These are phyloP conservation scores for human DNA, from an alignment of 2,113 vertebrate genomes.

Conservation along the genomic window DNA sequence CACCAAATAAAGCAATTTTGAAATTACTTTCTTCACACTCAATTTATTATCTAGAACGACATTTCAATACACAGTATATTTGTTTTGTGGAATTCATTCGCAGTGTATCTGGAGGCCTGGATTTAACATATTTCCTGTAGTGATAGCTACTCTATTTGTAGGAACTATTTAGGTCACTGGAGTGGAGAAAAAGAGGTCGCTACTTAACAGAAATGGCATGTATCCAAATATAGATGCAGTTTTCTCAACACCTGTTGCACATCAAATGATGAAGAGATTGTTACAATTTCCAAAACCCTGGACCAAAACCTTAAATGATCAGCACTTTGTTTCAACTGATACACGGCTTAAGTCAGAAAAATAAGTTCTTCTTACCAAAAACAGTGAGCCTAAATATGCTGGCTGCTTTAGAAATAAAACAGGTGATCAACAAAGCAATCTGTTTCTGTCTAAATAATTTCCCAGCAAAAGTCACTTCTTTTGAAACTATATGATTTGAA, in stretches of 20 bases:
- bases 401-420: slow-evolving; percentile 20
- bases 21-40: slow-evolving; percentile 35
- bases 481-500: slow-evolving; percentile 4
- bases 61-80: background rate
- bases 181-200: slow-evolving; percentile 58
- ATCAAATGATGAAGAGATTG: slow-evolving; percentile 1
- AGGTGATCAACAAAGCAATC: slow-evolving; percentile 13
- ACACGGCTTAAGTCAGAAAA: slow-evolving; percentile 24
- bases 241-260: slow-evolving; percentile 63
- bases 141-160: slow-evolving; percentile 61
- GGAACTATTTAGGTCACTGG: slow-evolving; percentile 66
- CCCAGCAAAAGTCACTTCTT: background rate
- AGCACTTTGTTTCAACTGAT: slow-evolving; percentile 13
- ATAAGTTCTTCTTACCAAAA: slow-evolving; percentile 6
- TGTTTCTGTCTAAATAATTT: slow-evolving; percentile 15
- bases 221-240: slow-evolving; percentile 61
- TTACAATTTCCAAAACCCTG: slow-evolving; percentile 30
- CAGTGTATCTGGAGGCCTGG: background rate
- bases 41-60: slow-evolving; percentile 1
- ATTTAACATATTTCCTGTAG: slow-evolving; percentile 42
- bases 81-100: slow-evolving; percentile 50
- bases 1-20: slow-evolving; percentile 28
- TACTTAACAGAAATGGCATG: slow-evolving; percentile 58
- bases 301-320: slow-evolving; percentile 15
- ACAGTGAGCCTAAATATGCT: background rate